Evolutionary conservation across 2,113 vertebrate species (phyloP), one percentile per base, ranked within the genome.

Genomic region (Leuciscus idus): DNA sequence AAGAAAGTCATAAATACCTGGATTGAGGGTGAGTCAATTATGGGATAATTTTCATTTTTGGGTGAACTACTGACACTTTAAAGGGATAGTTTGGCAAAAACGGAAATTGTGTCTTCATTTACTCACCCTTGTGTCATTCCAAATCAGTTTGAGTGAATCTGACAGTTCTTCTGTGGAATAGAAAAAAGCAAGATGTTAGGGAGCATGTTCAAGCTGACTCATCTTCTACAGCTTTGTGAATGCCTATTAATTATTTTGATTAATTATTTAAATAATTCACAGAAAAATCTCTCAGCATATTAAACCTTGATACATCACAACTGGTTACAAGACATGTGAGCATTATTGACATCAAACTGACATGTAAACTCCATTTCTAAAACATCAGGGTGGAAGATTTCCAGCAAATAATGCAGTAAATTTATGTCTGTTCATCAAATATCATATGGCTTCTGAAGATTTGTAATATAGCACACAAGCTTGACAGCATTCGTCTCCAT

Each of bases 181-280:
- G 1, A 43, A 74, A 74, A 12, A 75, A 17, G 12, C 43, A 26
- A 48, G 73, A 15, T 48, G 73, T 75, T 48, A 50, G 73, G 46
- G 43, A 76, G 13, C 36, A 66, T 66, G 28, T 33, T 68, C 64
- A 43, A 72, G 36, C 39, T 7, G 23, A 74, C 39, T 72, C 64
- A 33, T 68, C 36, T 74, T 74, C 39, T 73, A 21, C n/a, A 48
- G 39, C 39, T 70, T 70, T 72, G 8, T 72, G 8, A 39, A 39
- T 73, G 72, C 21, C 23, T 74, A 26, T n/a, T n/a, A n/a, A n/a
- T n/a, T n/a, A n/a, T 74, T 39, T 74, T 26, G 39, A 74, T 73
- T n/a, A 11, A 73, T 73, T 73, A 74, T 26, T 46, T 26, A 46
- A 26, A 46, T 73, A 46, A 74, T 74, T 48, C 39, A 74, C 72